Conservation (phyloP, 1,140 invertebrate species). For the Drosophila nannoptera region DNA sequence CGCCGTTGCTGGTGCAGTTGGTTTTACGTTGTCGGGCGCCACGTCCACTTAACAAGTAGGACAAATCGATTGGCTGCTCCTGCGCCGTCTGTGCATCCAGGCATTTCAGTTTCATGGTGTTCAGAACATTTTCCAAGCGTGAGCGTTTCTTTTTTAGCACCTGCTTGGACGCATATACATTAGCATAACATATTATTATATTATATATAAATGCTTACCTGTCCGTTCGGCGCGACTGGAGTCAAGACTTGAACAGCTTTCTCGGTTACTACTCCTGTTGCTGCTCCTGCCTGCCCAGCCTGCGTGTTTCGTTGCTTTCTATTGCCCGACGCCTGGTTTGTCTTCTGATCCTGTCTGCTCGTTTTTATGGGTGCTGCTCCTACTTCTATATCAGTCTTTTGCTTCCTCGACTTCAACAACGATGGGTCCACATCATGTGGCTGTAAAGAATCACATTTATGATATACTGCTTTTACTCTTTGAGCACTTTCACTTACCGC, state of each 20-base stretch:
- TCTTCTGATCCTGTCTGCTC: slow-evolving; percentile 47
- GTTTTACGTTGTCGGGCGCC: slow-evolving; percentile 80
- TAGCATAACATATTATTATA: neutral
- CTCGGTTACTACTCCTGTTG: slow-evolving; percentile 2
- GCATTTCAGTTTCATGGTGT: slow-evolving; percentile 84
- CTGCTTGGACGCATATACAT: slow-evolving; percentile 66
- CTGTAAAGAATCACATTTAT: slow-evolving; percentile 33
- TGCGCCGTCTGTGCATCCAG: slow-evolving; percentile 68
- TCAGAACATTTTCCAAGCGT: slow-evolving; percentile 87
- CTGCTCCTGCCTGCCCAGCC: slow-evolving; percentile 9
- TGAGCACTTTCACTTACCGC: slow-evolving; percentile 81
- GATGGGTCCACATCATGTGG: slow-evolving; percentile 77
- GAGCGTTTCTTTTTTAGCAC: slow-evolving; percentile 85
- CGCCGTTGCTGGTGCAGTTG: slow-evolving; percentile 29
- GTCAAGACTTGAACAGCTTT: slow-evolving; percentile 33
- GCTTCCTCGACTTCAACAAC: slow-evolving; percentile 71
- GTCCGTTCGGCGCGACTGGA: slow-evolving; percentile 48
- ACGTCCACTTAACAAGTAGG: slow-evolving; percentile 83
- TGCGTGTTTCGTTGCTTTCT: slow-evolving; percentile 45
- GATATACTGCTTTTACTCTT: neutral
- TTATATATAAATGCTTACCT: slow-evolving; percentile 38
- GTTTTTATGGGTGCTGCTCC: slow-evolving; percentile 39
- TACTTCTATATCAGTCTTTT: slow-evolving; percentile 75
- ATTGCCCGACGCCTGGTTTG: slow-evolving; percentile 24
- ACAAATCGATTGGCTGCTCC: slow-evolving; percentile 82